Evolutionary conservation across 2,113 vertebrate genomes (phyloP).

Genomic region (Phrynocephalus versicolor): DNA sequence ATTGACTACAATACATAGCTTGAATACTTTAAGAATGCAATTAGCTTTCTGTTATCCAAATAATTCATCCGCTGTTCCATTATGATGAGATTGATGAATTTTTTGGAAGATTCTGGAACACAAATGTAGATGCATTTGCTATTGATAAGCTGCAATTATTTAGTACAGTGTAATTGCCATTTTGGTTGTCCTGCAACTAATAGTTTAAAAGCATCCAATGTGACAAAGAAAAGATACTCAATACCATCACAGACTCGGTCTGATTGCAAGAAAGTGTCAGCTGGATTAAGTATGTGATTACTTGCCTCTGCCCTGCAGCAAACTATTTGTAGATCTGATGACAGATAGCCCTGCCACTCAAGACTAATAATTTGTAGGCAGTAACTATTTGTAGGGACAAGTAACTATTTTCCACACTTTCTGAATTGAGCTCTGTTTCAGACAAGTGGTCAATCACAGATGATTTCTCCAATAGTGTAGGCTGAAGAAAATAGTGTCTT

Average conservation of each 20-base stretch:
- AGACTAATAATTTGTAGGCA: background rate
- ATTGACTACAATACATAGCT: no score
- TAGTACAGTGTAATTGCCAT: background rate
- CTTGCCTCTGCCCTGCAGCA: background rate
- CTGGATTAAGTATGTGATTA: background rate
- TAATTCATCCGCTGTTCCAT: background rate
- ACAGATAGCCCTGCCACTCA: background rate
- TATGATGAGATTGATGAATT: background rate
- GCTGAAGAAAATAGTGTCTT: background rate
- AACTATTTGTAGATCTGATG: background rate
- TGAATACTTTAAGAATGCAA: background rate
- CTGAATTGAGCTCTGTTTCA: conserved; percentile 6
- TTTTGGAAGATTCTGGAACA: background rate
- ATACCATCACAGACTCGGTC: background rate
- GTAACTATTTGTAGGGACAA: background rate
- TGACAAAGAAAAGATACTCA: background rate
- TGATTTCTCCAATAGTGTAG: background rate
- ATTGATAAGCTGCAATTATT: background rate
- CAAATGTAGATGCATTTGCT: background rate
- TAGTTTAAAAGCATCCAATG: background rate
- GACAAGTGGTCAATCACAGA: background rate
- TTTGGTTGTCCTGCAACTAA: background rate
- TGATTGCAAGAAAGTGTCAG: background rate
- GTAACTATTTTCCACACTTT: background rate
- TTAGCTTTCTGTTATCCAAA: background rate